These are phyloP conservation scores for Microchirus variegatus DNA, from an alignment of 2,797 vertebrate genomes.

Conservation along the genomic window DNA sequence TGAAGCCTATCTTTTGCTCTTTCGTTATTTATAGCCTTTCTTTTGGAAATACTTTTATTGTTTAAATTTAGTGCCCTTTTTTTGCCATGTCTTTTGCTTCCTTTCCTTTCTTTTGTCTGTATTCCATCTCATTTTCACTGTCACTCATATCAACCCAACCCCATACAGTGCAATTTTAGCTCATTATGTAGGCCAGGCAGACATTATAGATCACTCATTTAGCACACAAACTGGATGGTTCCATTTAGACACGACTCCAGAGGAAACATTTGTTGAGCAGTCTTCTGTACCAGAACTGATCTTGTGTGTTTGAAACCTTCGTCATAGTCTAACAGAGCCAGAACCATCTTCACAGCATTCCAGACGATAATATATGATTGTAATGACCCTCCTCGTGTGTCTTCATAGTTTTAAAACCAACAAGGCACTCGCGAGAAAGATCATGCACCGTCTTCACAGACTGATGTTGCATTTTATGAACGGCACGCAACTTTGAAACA, in stretches of 20 bases:
- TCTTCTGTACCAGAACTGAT: too few species aligned
- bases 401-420: not conserved
- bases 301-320: too few species aligned
- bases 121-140: conserved; percentile 1
- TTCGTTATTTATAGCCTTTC: not conserved
- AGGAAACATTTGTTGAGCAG: too few species aligned
- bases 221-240: conserved; percentile 7
- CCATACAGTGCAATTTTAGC: conserved; percentile 40
- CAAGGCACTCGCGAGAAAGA: not conserved
- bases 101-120: conserved; percentile 24
- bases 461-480: not conserved
- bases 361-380: not conserved
- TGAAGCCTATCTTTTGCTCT: not conserved
- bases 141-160: conserved; percentile 4
- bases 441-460: not conserved
- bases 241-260: not conserved
- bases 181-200: conserved; percentile 24
- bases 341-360: not conserved
- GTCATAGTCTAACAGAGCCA: not conserved
- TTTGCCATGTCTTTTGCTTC: not conserved
- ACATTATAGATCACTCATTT: too few species aligned
- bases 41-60: conserved; percentile 1
- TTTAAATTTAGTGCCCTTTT: conserved; percentile 4
- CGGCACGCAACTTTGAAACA: too few species aligned
- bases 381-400: not conserved